These are phyloP conservation scores for Pseudopipra pipra DNA, from an alignment of 2,113 vertebrate species.

Conservation along the genomic window DNA sequence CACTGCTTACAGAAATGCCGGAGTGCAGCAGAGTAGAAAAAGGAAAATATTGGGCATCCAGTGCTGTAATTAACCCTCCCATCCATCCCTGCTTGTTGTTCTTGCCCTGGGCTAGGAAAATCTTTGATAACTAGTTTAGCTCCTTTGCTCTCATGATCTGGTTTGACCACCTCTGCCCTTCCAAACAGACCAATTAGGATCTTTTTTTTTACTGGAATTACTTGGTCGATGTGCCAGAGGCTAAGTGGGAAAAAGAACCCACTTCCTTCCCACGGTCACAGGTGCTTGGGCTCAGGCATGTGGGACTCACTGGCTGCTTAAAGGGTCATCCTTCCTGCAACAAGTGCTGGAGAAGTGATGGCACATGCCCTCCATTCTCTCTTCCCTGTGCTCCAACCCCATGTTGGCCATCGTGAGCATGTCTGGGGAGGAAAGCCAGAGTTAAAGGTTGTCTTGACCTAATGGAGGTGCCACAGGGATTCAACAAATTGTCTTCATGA, in stretches of 20 bases:
- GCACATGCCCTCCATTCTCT: rapidly evolving
- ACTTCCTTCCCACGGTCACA: neutral
- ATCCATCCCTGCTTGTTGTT: neutral
- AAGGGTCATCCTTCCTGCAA: neutral
- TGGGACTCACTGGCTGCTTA: neutral
- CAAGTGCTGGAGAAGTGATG: rapidly evolving
- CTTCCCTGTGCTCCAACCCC: neutral
- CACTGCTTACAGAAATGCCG: neutral
- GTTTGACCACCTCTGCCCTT: neutral
- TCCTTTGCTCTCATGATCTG: neutral
- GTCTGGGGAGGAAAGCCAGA: neutral
- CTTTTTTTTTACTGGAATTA: neutral
- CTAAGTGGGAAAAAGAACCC: neutral
- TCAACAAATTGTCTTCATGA: neutral
- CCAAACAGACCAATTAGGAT: neutral
- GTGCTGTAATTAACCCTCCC: neutral
- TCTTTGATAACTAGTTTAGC: neutral
- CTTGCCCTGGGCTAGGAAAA: neutral
- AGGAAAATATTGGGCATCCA: neutral
- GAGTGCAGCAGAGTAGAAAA: constrained; percentile 3
- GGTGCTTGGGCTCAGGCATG: neutral
- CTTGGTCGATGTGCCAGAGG: neutral
- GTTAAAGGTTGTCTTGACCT: neutral
- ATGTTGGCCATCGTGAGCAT: rapidly evolving
- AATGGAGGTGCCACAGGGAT: neutral